Evolutionary conservation across 2,113 vertebrate genomes (phyloP).

Genomic region (Heptranchias perlo): DNA sequence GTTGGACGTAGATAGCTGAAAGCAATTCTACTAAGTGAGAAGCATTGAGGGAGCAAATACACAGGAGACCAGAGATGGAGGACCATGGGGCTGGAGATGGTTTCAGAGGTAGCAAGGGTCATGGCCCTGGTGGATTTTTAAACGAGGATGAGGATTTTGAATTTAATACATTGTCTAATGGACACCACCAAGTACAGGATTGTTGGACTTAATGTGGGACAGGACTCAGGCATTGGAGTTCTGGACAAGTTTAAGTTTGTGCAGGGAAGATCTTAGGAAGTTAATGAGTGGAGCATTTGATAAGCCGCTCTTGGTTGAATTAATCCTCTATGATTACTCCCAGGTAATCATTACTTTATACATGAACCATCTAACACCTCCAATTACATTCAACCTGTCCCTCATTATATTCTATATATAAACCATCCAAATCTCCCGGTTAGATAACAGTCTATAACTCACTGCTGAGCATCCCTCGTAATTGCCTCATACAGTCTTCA

Average conservation of each 20-base stretch:
- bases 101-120: no score
- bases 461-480: neutral
- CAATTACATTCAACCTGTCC: neutral
- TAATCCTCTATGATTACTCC: neutral
- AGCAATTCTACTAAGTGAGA: no score
- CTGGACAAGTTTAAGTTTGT: neutral
- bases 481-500: neutral
- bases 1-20: no score
- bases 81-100: no score
- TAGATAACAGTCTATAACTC: neutral
- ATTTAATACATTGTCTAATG: no score
- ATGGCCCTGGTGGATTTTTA: no score
- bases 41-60: no score
- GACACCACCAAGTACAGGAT: no score
- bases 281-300: neutral
- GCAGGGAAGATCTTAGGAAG: neutral
- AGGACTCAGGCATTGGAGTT: neutral
- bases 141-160: no score
- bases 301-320: neutral
- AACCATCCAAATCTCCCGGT: neutral
- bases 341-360: neutral
- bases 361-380: neutral
- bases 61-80: no score
- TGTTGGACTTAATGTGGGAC: neutral
- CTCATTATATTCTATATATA: neutral